Evolutionary conservation across 35 echinoderm and acorn worm species (phyloP).

Genomic region (Stichopus chloronotus): DNA sequence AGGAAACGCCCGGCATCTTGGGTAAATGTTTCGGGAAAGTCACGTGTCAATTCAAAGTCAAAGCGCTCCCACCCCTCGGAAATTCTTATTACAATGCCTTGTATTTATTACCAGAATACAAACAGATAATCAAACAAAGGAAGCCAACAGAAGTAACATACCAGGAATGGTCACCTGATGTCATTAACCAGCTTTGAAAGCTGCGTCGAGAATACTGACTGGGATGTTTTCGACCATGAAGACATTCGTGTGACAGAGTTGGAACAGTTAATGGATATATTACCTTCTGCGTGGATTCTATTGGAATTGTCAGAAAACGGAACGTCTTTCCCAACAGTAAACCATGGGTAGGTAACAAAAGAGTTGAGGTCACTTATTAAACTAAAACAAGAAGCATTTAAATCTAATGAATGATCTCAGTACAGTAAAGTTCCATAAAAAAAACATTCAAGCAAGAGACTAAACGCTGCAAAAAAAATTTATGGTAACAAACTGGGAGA

Average conservation of each 20-base stretch:
- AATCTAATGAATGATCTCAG: neutral
- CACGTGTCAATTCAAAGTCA: neutral
- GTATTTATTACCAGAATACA: neutral
- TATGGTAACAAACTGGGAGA: neutral
- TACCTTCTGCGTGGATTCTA: neutral
- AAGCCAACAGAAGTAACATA: conserved; percentile 16
- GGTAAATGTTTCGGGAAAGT: neutral
- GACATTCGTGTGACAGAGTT: neutral
- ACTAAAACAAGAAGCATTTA: neutral
- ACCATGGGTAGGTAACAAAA: neutral
- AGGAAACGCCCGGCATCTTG: too few relatives aligned
- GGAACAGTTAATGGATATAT: neutral
- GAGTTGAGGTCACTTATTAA: neutral
- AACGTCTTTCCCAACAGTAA: neutral
- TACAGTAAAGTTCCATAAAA: neutral
- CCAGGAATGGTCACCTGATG: neutral
- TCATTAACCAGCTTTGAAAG: neutral
- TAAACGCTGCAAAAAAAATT: neutral
- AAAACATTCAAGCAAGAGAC: neutral
- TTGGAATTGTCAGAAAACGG: neutral
- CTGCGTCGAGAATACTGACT: neutral
- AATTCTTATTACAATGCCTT: neutral
- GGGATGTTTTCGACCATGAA: neutral
- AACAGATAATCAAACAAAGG: conserved; percentile 1
- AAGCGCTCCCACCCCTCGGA: neutral